phyloP scores from a whole-genome alignment of 2,797 vertebrate species.

The Mus caroli region DNA sequence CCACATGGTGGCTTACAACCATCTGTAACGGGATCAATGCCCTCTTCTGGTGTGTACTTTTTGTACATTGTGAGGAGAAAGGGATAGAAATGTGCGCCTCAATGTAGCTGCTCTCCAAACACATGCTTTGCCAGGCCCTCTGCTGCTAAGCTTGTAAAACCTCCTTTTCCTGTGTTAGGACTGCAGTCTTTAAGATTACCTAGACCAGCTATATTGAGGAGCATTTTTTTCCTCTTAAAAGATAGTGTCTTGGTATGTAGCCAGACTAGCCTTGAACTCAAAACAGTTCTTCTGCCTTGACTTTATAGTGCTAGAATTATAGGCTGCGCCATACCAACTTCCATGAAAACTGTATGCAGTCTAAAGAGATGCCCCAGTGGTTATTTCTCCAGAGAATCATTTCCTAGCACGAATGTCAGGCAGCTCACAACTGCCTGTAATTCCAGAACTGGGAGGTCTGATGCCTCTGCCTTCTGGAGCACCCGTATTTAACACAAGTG shows the following conservation, averaged over 20 bases:
- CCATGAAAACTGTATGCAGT: not conserved
- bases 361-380: not conserved
- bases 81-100: not conserved
- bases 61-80: not conserved
- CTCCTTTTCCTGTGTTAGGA: not conserved
- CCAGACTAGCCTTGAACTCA: not conserved
- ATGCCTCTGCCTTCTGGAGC: not conserved
- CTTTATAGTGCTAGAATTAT: not conserved
- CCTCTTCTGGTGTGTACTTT: no score
- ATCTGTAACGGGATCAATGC: no score
- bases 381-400: not conserved
- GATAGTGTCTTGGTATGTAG: not conserved
- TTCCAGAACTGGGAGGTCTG: not conserved
- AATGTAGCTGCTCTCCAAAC: not conserved
- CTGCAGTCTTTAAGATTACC: not conserved
- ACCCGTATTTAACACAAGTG: no score
- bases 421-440: not conserved
- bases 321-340: not conserved
- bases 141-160: not conserved
- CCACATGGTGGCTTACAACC: no score
- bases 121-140: not conserved
- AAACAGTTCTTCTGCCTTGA: not conserved
- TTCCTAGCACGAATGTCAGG: not conserved
- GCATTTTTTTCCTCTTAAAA: not conserved
- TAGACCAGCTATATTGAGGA: not conserved